Evolutionary conservation across 1,140 invertebrate genomes (phyloP), one percentile per base, ranked within the genome.

Genomic region (Saxidomus purpurata): DNA sequence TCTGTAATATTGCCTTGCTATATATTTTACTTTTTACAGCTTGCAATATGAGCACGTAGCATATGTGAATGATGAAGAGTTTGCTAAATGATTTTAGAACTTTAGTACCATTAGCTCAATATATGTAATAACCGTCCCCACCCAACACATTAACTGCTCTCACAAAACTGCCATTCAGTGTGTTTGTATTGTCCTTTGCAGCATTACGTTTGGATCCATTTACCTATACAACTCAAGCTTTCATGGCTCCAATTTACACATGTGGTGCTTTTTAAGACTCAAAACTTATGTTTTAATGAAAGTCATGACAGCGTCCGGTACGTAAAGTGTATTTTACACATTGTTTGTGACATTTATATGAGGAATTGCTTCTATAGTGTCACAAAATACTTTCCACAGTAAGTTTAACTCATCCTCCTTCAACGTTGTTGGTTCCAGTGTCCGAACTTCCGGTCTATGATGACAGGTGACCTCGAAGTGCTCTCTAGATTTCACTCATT

Each of bases 71-170:
- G 28, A 77, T 77, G 22, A 15, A 8, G 47, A 15, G 13, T 31
- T 52, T 25, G 25, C 19, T n/a, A 49, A 77, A 52, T 77, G 34
- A 49, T 28, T 28, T n/a, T 28, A 15, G 74, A 28, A 77, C 40
- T 40, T 13, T 17, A 77, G 40, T 49, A 31, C 74, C 74, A 77
- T 77, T 49, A 77, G 22, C 40, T 77, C 40, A 77, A 77, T 77
- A 77, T 11, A 47, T 77, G 40, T 77, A 77, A 77, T 77, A 49
- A 77, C n/a, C 36, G 19, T 19, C 76, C 25, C 43, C 76, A 59
- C 76, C 76, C 49, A 59, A 3, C 6, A 55, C 76, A 79, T 79
- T 79, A 59, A 38, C 22, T n/a, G 1, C 25, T 52, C 49, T 55
- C 15, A 71, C 59, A 9, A 63, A 63, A 1, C 59, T 63, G 59